Percentiles rank a stretch among this genome's conserved stretches.
phyloP scores from a whole-genome alignment of 2,113 vertebrate species.

The Parus major region DNA sequence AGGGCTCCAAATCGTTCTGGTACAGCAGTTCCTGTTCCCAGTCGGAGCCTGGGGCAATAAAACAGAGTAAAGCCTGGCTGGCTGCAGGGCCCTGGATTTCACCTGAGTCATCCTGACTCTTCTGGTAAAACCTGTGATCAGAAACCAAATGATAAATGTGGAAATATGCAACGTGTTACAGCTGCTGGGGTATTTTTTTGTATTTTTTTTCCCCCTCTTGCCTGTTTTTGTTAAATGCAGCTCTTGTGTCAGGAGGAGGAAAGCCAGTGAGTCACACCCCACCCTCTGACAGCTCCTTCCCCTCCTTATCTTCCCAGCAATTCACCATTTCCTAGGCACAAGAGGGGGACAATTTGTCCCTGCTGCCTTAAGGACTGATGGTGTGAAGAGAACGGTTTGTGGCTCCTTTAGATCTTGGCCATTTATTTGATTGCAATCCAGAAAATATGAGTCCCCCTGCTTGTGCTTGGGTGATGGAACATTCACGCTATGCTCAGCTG shows the following conservation, averaged over 20 bases:
- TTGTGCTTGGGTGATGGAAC: not conserved
- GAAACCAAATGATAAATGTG: not conserved
- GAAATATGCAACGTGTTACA: not conserved
- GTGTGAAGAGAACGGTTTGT: not conserved
- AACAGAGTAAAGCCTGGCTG: not conserved
- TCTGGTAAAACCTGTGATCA: not conserved
- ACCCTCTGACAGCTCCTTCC: not conserved
- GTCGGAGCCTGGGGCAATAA: rapidly evolving
- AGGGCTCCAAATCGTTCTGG: not conserved
- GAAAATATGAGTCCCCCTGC: not conserved
- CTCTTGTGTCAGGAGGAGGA: not conserved
- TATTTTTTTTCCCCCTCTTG: rapidly evolving
- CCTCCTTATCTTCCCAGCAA: not conserved
- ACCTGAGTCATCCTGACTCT: conserved; percentile 30
- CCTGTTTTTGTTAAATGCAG: not conserved
- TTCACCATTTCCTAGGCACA: not conserved
- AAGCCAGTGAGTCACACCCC: conserved; percentile 25
- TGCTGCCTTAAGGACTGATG: not conserved
- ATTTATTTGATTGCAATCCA: not conserved
- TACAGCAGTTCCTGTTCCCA: not conserved
- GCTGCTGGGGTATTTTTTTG: not conserved
- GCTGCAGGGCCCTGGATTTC: not conserved
- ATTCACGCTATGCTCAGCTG: not conserved
- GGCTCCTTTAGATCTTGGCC: not conserved
- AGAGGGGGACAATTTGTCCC: not conserved